Conservation (phyloP, 64 coral and sea anemone species). For the Actinia equina region DNA sequence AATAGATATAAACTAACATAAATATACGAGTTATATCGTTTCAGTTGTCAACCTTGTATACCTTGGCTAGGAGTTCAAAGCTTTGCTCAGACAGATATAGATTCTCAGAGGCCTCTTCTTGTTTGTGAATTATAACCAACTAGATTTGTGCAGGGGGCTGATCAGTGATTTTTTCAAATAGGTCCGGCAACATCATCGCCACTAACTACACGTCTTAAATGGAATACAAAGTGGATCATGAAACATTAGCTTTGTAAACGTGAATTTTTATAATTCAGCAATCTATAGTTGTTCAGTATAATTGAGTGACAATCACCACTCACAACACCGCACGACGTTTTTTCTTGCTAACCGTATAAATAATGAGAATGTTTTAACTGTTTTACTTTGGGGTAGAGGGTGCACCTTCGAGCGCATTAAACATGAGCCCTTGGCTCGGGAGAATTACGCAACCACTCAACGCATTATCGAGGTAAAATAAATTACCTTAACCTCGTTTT, state of each 20-base stretch:
- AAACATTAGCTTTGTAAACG: background rate
- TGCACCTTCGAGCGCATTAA: too few species aligned
- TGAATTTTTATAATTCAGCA: background rate
- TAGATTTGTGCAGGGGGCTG: background rate
- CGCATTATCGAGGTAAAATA: too few species aligned
- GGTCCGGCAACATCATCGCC: background rate
- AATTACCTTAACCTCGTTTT: too few species aligned
- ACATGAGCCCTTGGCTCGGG: too few species aligned
- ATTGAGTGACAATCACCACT: background rate
- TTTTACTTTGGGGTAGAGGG: background rate
- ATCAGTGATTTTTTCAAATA: background rate
- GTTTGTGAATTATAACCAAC: background rate
- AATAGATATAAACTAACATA: too few species aligned
- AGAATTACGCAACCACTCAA: too few species aligned
- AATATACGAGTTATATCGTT: too few species aligned
- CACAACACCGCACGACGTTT: background rate
- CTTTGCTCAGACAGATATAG: too few species aligned
- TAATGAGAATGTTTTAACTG: background rate
- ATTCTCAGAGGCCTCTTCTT: background rate
- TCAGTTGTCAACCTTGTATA: too few species aligned
- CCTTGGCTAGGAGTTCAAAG: too few species aligned
- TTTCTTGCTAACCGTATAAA: background rate
- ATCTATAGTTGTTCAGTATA: background rate
- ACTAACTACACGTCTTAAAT: background rate
- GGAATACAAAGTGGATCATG: background rate